phyloP scores from a whole-genome alignment of 2,888 invertebrate genomes.

The Sepioteuthis lessoniana region DNA sequence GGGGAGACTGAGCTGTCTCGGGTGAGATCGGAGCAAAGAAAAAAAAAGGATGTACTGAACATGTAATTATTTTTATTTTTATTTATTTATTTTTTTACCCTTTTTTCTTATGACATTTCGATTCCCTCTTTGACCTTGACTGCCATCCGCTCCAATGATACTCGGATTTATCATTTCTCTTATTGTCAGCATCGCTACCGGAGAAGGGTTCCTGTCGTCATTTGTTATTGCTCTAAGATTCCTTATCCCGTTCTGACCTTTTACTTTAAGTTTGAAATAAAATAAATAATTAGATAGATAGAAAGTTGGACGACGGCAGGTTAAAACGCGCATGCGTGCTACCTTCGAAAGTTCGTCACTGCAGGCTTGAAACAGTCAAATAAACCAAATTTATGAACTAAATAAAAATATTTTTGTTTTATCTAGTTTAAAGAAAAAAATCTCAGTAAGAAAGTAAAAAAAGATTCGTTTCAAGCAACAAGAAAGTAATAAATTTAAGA shows the following conservation, averaged over 20 bases:
- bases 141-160: not conserved
- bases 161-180: constrained; percentile 8
- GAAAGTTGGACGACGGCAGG: not conserved
- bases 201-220: constrained; percentile 19
- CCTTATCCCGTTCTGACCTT: not conserved
- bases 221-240: not conserved
- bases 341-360: not conserved
- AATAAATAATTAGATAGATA: not conserved
- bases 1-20: not conserved
- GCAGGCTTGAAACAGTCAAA: not conserved
- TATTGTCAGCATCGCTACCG: not conserved
- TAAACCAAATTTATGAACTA: not conserved
- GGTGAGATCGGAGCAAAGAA: not conserved
- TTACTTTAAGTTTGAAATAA: not conserved
- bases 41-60: not conserved
- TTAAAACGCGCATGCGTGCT: not conserved
- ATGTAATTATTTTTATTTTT: not conserved
- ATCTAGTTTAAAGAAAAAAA: too few species aligned
- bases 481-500: too few species aligned
- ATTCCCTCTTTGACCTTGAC: not conserved
- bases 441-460: too few species aligned
- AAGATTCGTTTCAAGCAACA: too few species aligned
- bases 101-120: constrained; percentile 12
- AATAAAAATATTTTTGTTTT: not conserved
- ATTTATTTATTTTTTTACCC: not conserved